Base-by-base conservation (phyloP, 2,888 invertebrate genomes). In the Aethes cnicana region DNA sequence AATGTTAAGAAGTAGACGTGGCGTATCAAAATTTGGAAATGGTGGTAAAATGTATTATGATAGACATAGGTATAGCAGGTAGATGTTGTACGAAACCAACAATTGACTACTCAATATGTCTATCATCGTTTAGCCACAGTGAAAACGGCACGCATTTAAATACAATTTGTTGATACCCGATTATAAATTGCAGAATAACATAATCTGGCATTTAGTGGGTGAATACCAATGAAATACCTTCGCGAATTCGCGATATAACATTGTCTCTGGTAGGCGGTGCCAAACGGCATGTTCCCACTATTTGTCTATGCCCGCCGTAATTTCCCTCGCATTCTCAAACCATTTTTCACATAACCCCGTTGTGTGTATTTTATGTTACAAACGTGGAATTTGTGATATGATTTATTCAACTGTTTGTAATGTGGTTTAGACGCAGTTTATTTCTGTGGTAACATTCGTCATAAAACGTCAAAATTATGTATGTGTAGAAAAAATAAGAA, bases 341-440 rank as follows among this genome's bases (percentile, higher is more conserved):
- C 23, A 39, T 39, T 39, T 25, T 25, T 39, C 39, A 39, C 16
- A 14, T 36, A n/a, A n/a, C 21, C 25, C 16, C 9, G 16, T 16
- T 25, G 7, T 25, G 23, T 5, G 9, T 21, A 16, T 7, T 39
- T 39, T 39, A 21, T 25, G 16, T 11, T 36, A 5, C n/a, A n/a
- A 14, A 1, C 39, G 9, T 23, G 25, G 39, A 39, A 39, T 39
- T 16, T 39, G 39, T 25, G n/a, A 23, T 39, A 16, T 39, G 39
- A 39, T 39, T 39, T 25, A 39, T 39, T 39, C 6, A 16, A 16
- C 39, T 39, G 39, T 39, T 39, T 39, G 25, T 39, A 25, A 25
- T 6, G 7, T 14, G 25, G 23, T 23, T 14, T 4, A 8, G 21
- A 11, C 4, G 18, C 2, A 8, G 6, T 25, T 16, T 7, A 32